These are phyloP conservation scores for Archaeoteleia sp. DNA, from an alignment of 2,888 invertebrate species.

Conservation along the genomic window DNA sequence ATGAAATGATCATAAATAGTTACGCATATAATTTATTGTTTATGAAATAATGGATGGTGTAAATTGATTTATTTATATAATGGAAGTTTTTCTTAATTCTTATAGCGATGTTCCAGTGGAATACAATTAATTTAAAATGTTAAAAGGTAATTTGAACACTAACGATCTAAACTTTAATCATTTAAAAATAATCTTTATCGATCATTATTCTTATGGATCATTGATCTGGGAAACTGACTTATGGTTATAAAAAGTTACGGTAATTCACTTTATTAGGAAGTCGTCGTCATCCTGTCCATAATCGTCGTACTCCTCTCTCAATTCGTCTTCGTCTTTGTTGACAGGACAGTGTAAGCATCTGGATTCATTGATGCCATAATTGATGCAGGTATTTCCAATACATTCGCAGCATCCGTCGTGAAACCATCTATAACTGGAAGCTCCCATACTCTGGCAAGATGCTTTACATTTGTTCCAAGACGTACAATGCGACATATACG, in stretches of 20 bases:
- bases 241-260: too few species aligned
- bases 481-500: conserved; percentile 90
- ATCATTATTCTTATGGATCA: too few species aligned
- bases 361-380: conserved; percentile 88
- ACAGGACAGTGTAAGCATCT: conserved; percentile 65
- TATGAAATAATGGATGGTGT: too few species aligned
- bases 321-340: conserved; percentile 27
- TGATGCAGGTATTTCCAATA: conserved; percentile 87
- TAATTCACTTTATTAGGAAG: neutral
- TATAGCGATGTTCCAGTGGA: too few species aligned
- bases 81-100: too few species aligned
- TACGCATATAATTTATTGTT: too few species aligned
- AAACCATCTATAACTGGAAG: conserved; percentile 90
- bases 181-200: too few species aligned
- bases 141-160: too few species aligned
- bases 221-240: neutral
- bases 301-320: conserved; percentile 52
- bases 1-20: too few species aligned
- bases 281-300: conserved; percentile 55
- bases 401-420: conserved; percentile 95
- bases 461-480: conserved; percentile 88
- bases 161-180: too few species aligned
- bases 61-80: too few species aligned
- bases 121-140: too few species aligned
- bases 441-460: conserved; percentile 86